Evolutionary conservation across 2,888 invertebrate species (phyloP), one percentile per base, ranked within the genome.

Genomic region (Halocaridina rubra): DNA sequence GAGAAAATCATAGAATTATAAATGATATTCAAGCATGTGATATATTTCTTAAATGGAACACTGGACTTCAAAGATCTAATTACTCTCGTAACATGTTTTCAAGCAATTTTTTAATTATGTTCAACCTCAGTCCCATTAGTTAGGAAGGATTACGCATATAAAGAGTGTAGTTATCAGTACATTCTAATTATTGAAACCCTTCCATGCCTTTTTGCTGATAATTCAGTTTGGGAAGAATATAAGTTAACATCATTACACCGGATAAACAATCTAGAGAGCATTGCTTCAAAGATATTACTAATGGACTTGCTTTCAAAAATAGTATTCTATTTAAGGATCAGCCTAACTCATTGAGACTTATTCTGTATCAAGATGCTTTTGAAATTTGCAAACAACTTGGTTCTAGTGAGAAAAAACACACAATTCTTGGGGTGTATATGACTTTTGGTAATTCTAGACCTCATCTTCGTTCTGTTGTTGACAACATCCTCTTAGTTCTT

Each of bases 341-440:
- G 3, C 74, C 74, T 19, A 46, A 74, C 53, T 39, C 53, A 27
- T 46, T 74, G 3, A 13, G 13, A 24, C 5, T 71, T 57, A 75
- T 75, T 57, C 30, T 75, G 5, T 74, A 74, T 46, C 74, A 46
- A 24, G 74, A 74, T 74, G 74, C 74, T 24, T 74, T 74, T 74
- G 74, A 74, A 74, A n/a, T 74, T 5, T 74, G 74, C 27, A 74
- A 74, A 16, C 74, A 39, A 5, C 19, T 74, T 8, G 74, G 53
- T 2, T 39, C 53, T n/a, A 46, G 74, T 46, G 53, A 32, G 19
- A 71, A 71, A 27, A 71, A 71, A 32, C 71, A 71, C 19, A 71
- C 30, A 32, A 71, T 71, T 71, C 24, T 74, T 22, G 74, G 74
- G 13, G 74, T 74, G 5, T 74, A 74, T 46, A 74, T 74, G 74